phyloP scores from a whole-genome alignment of 2,113 vertebrate genomes.

The Thermophis baileyi region DNA sequence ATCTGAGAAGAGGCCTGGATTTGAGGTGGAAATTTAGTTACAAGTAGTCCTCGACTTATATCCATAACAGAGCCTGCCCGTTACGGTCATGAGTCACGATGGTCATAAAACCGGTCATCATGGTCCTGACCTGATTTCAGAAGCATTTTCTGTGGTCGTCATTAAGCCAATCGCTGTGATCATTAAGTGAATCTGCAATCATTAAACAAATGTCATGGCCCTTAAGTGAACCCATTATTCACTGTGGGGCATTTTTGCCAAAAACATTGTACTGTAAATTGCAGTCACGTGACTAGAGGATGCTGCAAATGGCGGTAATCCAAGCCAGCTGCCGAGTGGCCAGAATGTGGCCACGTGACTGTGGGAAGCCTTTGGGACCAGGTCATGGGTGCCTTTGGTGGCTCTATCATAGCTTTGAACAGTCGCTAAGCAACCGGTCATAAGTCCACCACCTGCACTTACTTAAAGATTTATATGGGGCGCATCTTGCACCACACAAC shows the following conservation, averaged over 20 bases:
- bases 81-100: no score
- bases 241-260: neutral
- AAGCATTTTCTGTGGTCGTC: no score
- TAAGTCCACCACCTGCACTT: neutral
- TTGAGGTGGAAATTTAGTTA: neutral
- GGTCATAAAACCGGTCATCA: no score
- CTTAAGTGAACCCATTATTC: neutral
- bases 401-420: neutral
- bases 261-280: neutral
- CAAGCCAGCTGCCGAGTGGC: neutral
- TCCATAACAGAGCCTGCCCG: no score
- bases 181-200: neutral
- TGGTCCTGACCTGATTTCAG: no score
- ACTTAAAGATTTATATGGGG: neutral
- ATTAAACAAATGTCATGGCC: neutral
- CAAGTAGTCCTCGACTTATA: neutral
- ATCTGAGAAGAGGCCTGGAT: neutral
- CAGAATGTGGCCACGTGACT: neutral
- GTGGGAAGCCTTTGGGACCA: neutral
- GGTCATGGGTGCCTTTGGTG: neutral
- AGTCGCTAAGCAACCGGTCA: no score
- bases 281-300: neutral
- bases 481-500: neutral
- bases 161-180: no score
- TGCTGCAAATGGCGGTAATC: neutral